These are phyloP conservation scores for Octomys mimax DNA, from an alignment of 2,797 vertebrate genomes.

Conservation along the genomic window DNA sequence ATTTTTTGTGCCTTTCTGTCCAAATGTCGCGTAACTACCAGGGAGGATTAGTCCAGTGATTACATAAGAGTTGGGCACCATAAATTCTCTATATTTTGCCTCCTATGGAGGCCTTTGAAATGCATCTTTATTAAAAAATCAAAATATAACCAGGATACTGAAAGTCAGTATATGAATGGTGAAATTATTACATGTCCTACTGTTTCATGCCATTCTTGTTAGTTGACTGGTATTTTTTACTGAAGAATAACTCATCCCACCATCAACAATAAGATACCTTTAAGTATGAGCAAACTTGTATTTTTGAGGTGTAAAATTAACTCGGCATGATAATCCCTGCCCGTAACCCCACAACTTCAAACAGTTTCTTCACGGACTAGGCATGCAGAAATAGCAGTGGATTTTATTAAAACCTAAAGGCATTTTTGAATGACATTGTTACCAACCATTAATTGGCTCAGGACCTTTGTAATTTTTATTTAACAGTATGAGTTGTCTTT, in stretches of 20 bases:
- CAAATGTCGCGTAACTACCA: constrained; percentile 80
- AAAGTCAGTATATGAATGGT: constrained; percentile 83
- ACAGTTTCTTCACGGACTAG: constrained; percentile 72
- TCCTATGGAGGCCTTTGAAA: constrained; percentile 88
- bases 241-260: constrained; percentile 71
- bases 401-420: constrained; percentile 80
- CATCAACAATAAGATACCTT: constrained; percentile 75
- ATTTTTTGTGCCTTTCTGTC: constrained; percentile 78
- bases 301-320: constrained; percentile 78
- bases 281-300: constrained; percentile 75
- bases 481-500: constrained; percentile 83
- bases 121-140: constrained; percentile 77
- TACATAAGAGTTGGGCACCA: constrained; percentile 80
- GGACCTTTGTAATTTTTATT: constrained; percentile 84
- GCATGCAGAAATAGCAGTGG: constrained; percentile 80
- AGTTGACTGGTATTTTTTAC: constrained; percentile 79
- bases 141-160: constrained; percentile 80
- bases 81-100: constrained; percentile 83
- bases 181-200: constrained; percentile 54
- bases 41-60: constrained; percentile 81
- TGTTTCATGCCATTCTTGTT: constrained; percentile 79
- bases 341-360: constrained; percentile 67
- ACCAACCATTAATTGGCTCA: constrained; percentile 83
- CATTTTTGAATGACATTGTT: constrained; percentile 81
- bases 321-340: constrained; percentile 76